These are phyloP conservation scores for Lytechinus variegatus DNA, from an alignment of 35 echinoderm and acorn worm genomes.

Conservation along the genomic window DNA sequence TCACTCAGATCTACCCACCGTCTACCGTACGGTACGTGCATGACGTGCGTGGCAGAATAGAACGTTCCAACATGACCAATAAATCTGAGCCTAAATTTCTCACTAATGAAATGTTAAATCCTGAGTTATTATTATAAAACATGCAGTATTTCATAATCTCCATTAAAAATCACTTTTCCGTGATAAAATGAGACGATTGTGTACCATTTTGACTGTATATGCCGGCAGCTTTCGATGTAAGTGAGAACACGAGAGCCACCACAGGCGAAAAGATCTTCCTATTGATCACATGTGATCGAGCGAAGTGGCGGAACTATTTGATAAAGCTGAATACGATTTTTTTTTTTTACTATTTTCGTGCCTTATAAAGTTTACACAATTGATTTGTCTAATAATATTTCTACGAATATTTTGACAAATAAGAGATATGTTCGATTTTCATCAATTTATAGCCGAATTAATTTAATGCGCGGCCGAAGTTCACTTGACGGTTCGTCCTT, in stretches of 20 bases:
- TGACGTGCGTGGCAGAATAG: neutral
- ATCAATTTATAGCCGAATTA: neutral
- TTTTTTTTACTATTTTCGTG: neutral
- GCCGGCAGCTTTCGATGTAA: neutral
- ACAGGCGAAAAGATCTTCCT: conserved; percentile 21
- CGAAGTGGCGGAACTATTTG: neutral
- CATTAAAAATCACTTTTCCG: too few relatives aligned
- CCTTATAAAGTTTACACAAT: neutral
- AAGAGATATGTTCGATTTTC: neutral
- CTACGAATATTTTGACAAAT: too few relatives aligned
- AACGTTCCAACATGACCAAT: neutral
- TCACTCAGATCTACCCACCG: too few relatives aligned
- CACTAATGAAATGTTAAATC: neutral
- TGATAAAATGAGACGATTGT: neutral
- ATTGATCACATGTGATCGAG: neutral
- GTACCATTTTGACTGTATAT: conserved; percentile 36
- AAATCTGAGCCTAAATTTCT: neutral
- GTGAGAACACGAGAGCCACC: neutral
- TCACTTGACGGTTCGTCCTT: too few relatives aligned
- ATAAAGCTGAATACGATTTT: neutral
- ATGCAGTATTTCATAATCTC: too few relatives aligned
- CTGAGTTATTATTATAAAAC: too few relatives aligned
- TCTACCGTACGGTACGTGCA: neutral
- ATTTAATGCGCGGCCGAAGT: neutral
- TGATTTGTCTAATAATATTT: too few relatives aligned